Conservation (phyloP, 2,113 vertebrate species). For the Nyctibius bracteatus region DNA sequence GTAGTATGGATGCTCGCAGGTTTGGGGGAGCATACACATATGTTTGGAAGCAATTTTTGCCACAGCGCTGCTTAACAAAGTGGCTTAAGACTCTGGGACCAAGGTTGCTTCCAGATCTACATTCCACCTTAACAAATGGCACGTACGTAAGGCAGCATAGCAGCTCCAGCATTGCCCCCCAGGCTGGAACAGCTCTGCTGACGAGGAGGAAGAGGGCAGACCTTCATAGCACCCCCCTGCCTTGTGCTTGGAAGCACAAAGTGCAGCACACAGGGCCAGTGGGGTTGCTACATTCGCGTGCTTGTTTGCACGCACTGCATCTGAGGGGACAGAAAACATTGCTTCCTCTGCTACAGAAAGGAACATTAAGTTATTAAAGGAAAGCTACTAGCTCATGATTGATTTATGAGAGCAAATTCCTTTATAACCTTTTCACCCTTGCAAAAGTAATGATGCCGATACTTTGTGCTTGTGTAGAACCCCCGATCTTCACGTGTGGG, state of each 20-base stretch:
- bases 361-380: neutral
- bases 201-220: neutral
- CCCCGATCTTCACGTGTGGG: rapidly evolving
- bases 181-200: neutral
- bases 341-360: neutral
- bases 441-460: neutral
- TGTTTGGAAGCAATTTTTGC: neutral
- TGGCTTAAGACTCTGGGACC: neutral
- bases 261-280: rapidly evolving
- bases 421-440: neutral
- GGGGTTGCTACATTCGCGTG: neutral
- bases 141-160: neutral
- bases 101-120: neutral
- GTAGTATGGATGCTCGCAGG: too few species aligned
- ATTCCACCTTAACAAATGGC: neutral
- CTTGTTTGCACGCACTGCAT: neutral
- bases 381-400: neutral
- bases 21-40: neutral
- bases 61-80: neutral
- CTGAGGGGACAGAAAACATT: neutral
- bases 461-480: neutral
- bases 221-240: neutral
- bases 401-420: neutral
- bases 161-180: neutral
- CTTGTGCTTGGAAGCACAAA: neutral